A percentile compares a stretch with the other conserved stretches of the same genome.
Conservation (phyloP, 1,140 invertebrate species). For the Pseudomyrmex sp. region DNA sequence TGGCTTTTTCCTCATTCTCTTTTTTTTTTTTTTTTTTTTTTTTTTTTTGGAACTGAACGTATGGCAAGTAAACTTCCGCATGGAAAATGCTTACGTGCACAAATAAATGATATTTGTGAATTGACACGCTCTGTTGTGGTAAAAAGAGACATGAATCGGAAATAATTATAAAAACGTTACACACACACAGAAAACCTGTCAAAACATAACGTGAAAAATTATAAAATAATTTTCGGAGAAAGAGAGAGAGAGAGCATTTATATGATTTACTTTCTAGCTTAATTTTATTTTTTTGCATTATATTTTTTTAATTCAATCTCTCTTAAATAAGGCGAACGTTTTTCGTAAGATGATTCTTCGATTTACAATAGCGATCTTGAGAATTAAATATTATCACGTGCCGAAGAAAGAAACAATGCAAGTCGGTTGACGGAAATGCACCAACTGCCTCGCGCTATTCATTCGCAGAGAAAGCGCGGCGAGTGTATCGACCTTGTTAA, state of each 20-base stretch:
- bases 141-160: neutral
- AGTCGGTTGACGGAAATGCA: slow-evolving; percentile 58
- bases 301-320: neutral
- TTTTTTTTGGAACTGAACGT: slow-evolving; percentile 5
- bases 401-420: slow-evolving; percentile 56
- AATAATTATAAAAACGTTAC: neutral
- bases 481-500: slow-evolving; percentile 70
- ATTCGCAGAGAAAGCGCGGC: slow-evolving; percentile 62
- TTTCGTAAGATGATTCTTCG: neutral
- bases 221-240: neutral
- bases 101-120: neutral
- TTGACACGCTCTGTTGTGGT: neutral
- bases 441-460: slow-evolving; percentile 53
- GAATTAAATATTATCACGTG: slow-evolving; percentile 25
- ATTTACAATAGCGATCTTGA: slow-evolving; percentile 7
- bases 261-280: no score
- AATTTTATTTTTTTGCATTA: neutral
- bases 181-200: neutral
- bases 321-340: neutral
- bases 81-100: slow-evolving; percentile 4
- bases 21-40: slow-evolving; percentile 18
- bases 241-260: neutral
- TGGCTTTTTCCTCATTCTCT: slow-evolving; percentile 3
- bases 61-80: neutral
- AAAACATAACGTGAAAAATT: slow-evolving; percentile 1